Evolutionary conservation across 2,797 vertebrate genomes (phyloP).

Genomic region (Nyctalus aviator): DNA sequence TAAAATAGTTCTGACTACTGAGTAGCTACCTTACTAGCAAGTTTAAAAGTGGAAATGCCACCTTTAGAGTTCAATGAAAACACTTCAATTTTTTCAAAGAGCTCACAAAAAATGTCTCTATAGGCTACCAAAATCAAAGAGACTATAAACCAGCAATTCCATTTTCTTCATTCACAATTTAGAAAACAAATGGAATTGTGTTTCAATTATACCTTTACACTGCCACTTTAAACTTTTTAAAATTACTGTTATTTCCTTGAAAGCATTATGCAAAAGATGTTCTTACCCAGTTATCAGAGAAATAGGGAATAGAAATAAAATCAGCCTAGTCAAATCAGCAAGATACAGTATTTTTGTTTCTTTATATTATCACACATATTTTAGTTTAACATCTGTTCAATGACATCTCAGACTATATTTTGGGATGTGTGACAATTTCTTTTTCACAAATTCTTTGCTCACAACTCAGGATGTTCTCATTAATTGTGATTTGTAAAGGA

Average conservation of each 20-base stretch:
- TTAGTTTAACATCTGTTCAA: constrained; percentile 72
- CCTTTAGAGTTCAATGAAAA: not conserved
- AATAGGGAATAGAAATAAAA: not conserved
- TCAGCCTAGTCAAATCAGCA: constrained; percentile 47
- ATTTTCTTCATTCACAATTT: not conserved
- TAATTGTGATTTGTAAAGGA: constrained; percentile 48
- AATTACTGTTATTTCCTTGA: not conserved
- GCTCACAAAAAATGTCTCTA: not conserved
- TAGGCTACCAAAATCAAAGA: not conserved
- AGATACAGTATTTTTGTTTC: constrained; percentile 44
- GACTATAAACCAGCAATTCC: not conserved
- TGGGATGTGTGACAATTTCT: constrained; percentile 56
- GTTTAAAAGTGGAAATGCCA: not conserved
- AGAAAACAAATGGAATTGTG: constrained; percentile 7
- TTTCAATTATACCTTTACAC: not conserved
- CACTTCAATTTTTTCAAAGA: not conserved
- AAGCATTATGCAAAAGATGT: not conserved
- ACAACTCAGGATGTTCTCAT: constrained; percentile 46
- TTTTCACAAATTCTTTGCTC: constrained; percentile 55
- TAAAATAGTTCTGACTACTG: not conserved
- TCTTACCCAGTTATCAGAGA: not conserved
- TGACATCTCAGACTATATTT: constrained; percentile 58
- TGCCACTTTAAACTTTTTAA: not conserved
- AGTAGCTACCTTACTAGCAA: not conserved
- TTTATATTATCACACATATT: constrained; percentile 47